Conservation (phyloP, 2,797 vertebrate species). For the Scyliorhinus canicula region DNA sequence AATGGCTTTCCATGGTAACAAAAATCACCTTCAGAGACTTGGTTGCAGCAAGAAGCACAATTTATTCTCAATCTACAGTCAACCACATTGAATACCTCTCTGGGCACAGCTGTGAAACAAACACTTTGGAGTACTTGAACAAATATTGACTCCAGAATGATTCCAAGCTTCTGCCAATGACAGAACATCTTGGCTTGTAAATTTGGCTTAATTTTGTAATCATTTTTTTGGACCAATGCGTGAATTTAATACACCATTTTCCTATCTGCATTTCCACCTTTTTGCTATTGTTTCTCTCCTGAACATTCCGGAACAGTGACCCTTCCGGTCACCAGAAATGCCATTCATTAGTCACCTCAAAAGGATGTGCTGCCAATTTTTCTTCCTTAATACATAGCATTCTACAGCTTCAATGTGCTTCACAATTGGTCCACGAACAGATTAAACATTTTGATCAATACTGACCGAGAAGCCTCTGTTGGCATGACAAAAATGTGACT, state of each 20-base stretch:
- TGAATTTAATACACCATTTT: not conserved
- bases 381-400: not conserved
- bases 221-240: not conserved
- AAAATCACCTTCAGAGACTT: not conserved
- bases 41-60: not conserved
- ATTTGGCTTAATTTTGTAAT: not conserved
- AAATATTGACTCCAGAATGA: not conserved
- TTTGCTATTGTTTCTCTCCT: not conserved
- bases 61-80: not conserved
- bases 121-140: constrained; percentile 3
- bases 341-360: not conserved
- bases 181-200: not conserved
- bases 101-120: not conserved
- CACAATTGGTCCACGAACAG: not conserved
- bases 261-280: not conserved
- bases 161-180: not conserved
- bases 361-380: not conserved
- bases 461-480: no score
- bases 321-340: not conserved
- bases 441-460: not conserved
- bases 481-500: not conserved
- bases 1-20: not conserved
- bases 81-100: not conserved
- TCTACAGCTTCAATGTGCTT: not conserved
- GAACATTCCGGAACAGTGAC: not conserved